Evolutionary conservation across 2,797 vertebrate genomes (phyloP).

Genomic region (Dermochelys coriacea): DNA sequence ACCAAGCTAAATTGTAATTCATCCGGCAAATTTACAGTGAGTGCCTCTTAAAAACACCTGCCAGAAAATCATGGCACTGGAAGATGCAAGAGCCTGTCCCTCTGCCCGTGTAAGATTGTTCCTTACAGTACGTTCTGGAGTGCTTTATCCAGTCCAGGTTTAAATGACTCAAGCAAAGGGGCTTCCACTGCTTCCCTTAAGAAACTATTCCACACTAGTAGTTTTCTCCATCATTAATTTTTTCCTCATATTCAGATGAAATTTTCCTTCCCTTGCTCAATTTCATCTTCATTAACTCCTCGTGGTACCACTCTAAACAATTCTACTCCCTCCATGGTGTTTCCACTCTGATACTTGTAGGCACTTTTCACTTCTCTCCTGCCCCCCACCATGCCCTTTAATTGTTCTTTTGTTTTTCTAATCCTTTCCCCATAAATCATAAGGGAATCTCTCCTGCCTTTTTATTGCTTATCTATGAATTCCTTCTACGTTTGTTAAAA

Average conservation of each 20-base stretch:
- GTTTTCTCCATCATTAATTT: not conserved
- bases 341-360: not conserved
- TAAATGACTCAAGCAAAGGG: not conserved
- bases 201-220: not conserved
- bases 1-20: not conserved
- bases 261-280: not conserved
- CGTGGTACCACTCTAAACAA: not conserved
- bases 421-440: not conserved
- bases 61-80: not conserved
- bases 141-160: not conserved
- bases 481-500: not conserved
- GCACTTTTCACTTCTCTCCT: not conserved
- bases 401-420: not conserved
- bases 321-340: not conserved
- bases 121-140: not conserved
- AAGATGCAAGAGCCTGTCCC: not conserved
- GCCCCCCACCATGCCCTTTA: fast-evolving
- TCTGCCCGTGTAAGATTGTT: not conserved
- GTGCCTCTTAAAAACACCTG: not conserved
- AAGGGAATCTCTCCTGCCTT: not conserved
- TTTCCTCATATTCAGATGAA: fast-evolving
- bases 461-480: not conserved
- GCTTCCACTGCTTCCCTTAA: not conserved
- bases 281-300: not conserved
- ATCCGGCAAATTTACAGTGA: not conserved